phyloP scores from a whole-genome alignment of 2,888 invertebrate species.

The Trachelus tabidus region DNA sequence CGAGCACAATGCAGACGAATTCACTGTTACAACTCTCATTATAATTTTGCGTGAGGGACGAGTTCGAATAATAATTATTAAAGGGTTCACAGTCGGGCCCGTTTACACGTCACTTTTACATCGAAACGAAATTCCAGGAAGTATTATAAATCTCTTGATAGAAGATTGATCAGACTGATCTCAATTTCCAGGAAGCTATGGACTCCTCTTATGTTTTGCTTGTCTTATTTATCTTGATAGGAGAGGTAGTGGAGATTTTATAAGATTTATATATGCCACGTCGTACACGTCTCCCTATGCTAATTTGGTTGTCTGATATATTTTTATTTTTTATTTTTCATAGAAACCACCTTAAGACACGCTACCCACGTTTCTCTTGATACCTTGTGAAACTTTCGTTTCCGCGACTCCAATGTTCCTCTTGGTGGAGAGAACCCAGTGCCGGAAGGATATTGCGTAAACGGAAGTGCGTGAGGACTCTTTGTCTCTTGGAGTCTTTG shows the following conservation, averaged over 20 bases:
- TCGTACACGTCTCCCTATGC: neutral
- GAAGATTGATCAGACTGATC: neutral
- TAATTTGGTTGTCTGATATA: neutral
- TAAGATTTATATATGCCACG: neutral
- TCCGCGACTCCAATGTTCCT: neutral
- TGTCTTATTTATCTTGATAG: neutral
- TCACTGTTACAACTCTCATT: constrained; percentile 18
- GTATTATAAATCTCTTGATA: neutral
- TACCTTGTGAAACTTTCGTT: neutral
- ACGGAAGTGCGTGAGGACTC: constrained; percentile 55
- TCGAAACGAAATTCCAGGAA: neutral
- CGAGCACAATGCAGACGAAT: constrained; percentile 20
- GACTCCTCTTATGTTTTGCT: neutral
- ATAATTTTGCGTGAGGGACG: constrained; percentile 21
- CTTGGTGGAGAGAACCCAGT: neutral
- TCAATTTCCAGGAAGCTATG: neutral
- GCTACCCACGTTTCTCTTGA: neutral
- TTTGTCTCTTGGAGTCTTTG: constrained; percentile 51
- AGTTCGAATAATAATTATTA: neutral
- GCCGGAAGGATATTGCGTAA: constrained; percentile 63
- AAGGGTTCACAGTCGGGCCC: neutral
- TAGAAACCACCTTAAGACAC: neutral
- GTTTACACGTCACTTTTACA: neutral
- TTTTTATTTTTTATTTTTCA: neutral
- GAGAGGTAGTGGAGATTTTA: neutral